phyloP scores from a whole-genome alignment of 2,113 vertebrate species.

The Heterocephalus glaber region DNA sequence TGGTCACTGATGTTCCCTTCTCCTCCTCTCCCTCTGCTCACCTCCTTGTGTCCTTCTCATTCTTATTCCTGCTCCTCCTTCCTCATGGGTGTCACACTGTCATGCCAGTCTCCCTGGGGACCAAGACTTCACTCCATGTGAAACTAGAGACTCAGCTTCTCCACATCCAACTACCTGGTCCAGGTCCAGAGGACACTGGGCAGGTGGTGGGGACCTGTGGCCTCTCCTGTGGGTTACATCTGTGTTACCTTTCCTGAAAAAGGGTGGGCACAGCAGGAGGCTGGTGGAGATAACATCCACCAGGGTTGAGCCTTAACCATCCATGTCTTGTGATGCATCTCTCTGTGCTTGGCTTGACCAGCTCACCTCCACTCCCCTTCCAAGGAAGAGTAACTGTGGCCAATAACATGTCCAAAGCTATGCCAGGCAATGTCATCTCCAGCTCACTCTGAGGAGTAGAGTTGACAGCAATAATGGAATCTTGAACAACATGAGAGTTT shows the following conservation, averaged over 20 bases:
- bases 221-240: background rate
- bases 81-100: background rate
- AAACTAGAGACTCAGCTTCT: background rate
- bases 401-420: background rate
- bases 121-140: background rate
- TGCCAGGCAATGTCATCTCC: background rate
- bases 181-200: background rate
- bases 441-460: background rate
- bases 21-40: too few relatives aligned
- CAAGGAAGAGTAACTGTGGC: background rate
- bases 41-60: background rate
- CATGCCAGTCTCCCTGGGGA: too few relatives aligned
- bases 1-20: too few relatives aligned
- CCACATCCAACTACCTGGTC: background rate
- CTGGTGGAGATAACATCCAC: background rate
- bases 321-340: background rate
- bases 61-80: background rate
- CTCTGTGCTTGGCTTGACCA: background rate
- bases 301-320: background rate
- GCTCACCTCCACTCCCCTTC: background rate
- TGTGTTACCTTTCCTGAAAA: background rate
- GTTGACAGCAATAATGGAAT: background rate
- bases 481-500: background rate
- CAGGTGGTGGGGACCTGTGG: background rate
- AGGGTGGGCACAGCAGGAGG: background rate